Base-by-base conservation (phyloP, 2,797 vertebrate genomes). In the Orestias chungarensis region DNA sequence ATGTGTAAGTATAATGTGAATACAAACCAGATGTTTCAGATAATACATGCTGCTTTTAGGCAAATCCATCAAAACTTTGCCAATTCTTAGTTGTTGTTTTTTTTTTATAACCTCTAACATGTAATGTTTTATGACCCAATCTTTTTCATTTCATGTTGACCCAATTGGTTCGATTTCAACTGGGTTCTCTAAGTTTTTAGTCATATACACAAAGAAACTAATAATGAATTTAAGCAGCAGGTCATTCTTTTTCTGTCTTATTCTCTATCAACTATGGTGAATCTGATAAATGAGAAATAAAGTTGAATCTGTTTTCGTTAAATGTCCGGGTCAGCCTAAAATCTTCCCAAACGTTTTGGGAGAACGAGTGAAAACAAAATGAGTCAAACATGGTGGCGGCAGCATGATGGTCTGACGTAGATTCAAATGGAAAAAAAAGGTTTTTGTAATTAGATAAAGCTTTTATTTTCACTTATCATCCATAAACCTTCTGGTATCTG, bases 1-100 rank as follows among this genome's bases (percentile, higher is more conserved):
- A 92, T 99, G 27, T 94, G 97, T 98, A 90, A 95, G 96, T 96
- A 71, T 31, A 40, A 18, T 65, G 38, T 31, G 57, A 18, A 61
- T 6, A 46, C 29, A 70, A 25, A 40, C 20, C 20, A 2, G 8
- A 23, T 12, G 18, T 35, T 38, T 38, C 17, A 11, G 14, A 17
- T 43, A 14, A 52, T 29, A 5, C 23, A 27, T 33, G n/a, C 27
- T 49, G 11, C 4, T 64, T 65, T 75, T 11, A 52, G 15, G 14
- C 38, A 74, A 68, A 35, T 61, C 3, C 5, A n/a, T 23, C 54
- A 47, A 14, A 35, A 35, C 9, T 12, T 46, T 25, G 18, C 29
- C 46, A 7, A 31, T 25, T 1, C 29, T 43, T 4, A n/a, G n/a
- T n/a, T n/a, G n/a, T n/a, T n/a, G n/a, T n/a, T 15, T 33, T 8